A percentile compares a stretch with the other conserved stretches of the same genome.
Evolutionary conservation across 1,140 invertebrate species (phyloP).

Genomic region (Schlechtendalia chinensis): DNA sequence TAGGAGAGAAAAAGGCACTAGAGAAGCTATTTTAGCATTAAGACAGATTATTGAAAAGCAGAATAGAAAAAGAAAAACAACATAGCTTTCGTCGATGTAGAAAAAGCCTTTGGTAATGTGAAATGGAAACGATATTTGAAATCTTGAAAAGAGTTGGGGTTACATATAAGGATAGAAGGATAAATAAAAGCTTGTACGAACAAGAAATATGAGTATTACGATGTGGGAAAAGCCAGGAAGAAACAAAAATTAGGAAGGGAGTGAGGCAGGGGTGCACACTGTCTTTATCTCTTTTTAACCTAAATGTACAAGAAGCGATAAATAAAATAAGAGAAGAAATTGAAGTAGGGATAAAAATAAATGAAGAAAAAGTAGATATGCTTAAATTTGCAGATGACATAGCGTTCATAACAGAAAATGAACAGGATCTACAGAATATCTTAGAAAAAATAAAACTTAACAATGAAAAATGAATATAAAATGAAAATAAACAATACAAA

Average conservation of each 20-base stretch:
- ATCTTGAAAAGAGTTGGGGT: conserved; percentile 3
- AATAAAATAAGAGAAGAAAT: conserved; percentile 40
- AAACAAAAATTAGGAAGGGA: conserved; percentile 35
- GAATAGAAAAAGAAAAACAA: conserved; percentile 12
- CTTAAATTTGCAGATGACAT: conserved; percentile 44
- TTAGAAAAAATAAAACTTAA: conserved; percentile 35
- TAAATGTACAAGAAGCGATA: conserved; percentile 29
- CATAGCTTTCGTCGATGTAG: conserved; percentile 5
- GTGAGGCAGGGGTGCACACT: conserved; percentile 37
- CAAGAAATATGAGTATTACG: conserved; percentile 31
- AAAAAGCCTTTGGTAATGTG: conserved; percentile 11
- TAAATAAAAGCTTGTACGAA: conserved; percentile 40
- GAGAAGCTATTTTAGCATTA: conserved; percentile 3
- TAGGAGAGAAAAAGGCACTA: conserved; percentile 1
- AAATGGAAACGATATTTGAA: background rate
- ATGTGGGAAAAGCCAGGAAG: background rate
- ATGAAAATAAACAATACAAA: no score
- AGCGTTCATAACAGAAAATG: conserved; percentile 21
- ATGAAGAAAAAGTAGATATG: conserved; percentile 12
- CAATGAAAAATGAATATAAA: conserved; percentile 21
- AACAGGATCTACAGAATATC: no score
- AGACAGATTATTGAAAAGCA: background rate
- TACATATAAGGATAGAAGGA: conserved; percentile 28
- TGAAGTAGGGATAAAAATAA: conserved; percentile 23
- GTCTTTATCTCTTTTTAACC: conserved; percentile 28